Evolutionary conservation across 2,113 vertebrate genomes (phyloP), one percentile per base, ranked within the genome.

Genomic region (Bufo gargarizans): DNA sequence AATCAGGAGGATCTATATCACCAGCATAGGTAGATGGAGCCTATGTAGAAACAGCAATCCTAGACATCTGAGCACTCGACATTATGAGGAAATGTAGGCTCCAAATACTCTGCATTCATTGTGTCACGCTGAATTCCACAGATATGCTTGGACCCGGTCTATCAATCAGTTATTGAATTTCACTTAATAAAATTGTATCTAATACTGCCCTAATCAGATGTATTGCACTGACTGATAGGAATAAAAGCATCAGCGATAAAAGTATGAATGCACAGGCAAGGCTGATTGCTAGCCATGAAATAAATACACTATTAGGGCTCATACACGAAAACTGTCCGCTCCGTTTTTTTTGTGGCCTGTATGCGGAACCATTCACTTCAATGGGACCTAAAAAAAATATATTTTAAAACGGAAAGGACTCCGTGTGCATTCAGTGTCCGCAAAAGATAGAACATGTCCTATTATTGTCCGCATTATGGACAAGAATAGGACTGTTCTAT

Each of bases 131-230:
- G 17, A 13, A 67, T 33, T 13, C 47, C 47, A 50, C 47, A 83
- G 47, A 74, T 9, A 11, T 53, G 6, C 9, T 58, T 72, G 8
- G 49, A 84, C 59, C 59, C 13, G 20, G 9, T 7, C 55, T 82
- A 58, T 74, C 19, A 59, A 61, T 55, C 22, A 82, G 76, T 74
- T 61, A 88, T 80, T 74, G 3, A 19, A 63, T 79, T 79, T 20
- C 33, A 59, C 78, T 61, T 69, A 43, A 88, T 72, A 74, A 88
- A 88, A 11, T 6, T 72, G 45, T n/a, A 20, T 47, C 10, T 53
- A 71, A 61, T 61, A 19, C 65, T 16, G 13, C 69, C 53, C 78
- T 82, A 74, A 88, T 61, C 53, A 16, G 43, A 82, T 47, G 3
- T 45, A 3, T 14, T 43, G 10, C 78, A 61, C 5, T 10, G 0